Percentiles rank a stretch among this genome's conserved stretches.
Conservation (phyloP, 2,797 vertebrate genomes). For the Miichthys miiuy region DNA sequence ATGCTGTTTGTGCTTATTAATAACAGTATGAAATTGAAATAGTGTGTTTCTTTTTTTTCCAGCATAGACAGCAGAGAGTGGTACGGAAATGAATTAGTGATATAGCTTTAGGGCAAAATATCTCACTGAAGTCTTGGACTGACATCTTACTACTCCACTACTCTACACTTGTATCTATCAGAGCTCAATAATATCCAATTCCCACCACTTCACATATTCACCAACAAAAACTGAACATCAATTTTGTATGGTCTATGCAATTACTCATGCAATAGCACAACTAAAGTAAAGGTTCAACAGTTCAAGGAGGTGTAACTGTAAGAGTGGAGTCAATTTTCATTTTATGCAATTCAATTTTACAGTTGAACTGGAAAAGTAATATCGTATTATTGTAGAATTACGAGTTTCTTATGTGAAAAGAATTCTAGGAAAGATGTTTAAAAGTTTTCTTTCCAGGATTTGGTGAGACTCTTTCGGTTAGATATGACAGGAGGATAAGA, state of each 20-base stretch:
- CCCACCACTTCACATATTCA: conserved; percentile 8
- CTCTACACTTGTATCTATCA: too few species aligned
- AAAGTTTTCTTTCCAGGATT: not conserved
- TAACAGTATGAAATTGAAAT: conserved; percentile 24
- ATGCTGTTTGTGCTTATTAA: conserved; percentile 45
- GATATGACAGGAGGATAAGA: not conserved
- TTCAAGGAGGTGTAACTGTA: not conserved
- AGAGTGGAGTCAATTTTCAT: not conserved
- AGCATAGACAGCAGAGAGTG: not conserved
- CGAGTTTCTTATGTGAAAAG: too few species aligned
- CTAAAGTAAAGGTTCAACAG: not conserved
- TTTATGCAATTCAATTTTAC: not conserved
- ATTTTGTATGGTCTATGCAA: conserved; percentile 22
- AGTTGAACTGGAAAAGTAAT: conserved; percentile 13
- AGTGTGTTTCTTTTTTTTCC: conserved; percentile 22
- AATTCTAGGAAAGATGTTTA: too few species aligned
- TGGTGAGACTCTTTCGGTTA: not conserved
- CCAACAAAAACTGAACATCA: conserved; percentile 6
- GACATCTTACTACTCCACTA: not conserved
- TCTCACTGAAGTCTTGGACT: not conserved
- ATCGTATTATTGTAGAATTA: not conserved
- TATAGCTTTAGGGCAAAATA: conserved; percentile 17
- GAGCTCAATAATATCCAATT: not conserved
- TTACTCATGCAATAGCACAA: conserved; percentile 27
- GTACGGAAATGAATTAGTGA: conserved; percentile 12